A percentile compares a stretch with the other conserved stretches of the same genome.
phyloP scores from a whole-genome alignment of 2,797 vertebrate genomes.

The Sorex maritimensis region DNA sequence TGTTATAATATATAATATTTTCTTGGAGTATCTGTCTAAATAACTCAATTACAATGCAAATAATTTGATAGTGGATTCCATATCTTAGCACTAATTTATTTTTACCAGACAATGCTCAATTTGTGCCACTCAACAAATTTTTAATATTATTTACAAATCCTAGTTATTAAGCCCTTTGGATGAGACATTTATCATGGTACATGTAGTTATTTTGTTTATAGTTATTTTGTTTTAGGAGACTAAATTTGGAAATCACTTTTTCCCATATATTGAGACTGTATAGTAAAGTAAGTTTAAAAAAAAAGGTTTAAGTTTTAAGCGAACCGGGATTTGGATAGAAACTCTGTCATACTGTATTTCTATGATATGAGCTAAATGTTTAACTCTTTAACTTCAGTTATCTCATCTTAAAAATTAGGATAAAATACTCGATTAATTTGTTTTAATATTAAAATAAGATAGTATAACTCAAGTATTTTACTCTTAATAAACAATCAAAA shows the following conservation, averaged over 20 bases:
- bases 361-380: neutral
- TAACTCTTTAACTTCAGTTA: slow-evolving; percentile 35
- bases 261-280: too few species aligned
- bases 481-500: neutral
- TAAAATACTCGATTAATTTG: neutral
- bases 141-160: neutral
- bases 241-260: neutral
- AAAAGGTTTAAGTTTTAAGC: neutral
- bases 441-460: slow-evolving; percentile 37
- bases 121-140: neutral
- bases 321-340: neutral
- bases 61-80: neutral
- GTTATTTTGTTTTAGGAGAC: neutral
- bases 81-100: neutral
- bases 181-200: neutral
- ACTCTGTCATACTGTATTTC: neutral
- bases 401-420: neutral
- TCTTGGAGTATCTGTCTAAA: neutral
- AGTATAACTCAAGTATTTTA: neutral
- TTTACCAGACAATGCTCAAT: neutral
- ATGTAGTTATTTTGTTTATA: neutral
- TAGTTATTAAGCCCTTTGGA: neutral
- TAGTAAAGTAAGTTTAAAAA: neutral
- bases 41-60: neutral
- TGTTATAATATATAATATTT: neutral